phyloP scores from a whole-genome alignment of 2,113 vertebrate species.

The Fukomys damarensis region DNA sequence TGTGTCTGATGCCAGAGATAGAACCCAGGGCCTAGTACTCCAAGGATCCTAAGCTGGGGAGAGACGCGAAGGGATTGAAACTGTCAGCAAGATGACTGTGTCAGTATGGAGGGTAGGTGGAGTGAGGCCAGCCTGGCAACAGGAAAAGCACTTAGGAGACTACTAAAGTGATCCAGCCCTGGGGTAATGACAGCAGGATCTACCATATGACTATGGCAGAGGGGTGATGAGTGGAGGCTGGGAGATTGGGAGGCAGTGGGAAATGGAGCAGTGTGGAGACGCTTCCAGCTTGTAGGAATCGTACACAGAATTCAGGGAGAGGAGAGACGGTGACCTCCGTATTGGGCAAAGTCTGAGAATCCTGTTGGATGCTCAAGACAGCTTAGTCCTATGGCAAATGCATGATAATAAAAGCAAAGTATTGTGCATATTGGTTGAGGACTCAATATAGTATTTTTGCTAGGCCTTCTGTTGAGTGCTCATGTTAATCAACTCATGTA shows the following conservation, averaged over 20 bases:
- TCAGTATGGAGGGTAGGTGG: neutral
- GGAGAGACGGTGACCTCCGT: neutral
- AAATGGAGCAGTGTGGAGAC: neutral
- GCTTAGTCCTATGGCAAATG: neutral
- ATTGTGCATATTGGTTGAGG: neutral
- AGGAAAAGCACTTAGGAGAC: neutral
- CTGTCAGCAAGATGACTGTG: neutral
- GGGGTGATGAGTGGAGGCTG: neutral
- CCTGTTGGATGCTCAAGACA: neutral
- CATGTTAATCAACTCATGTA: neutral
- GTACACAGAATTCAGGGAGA: neutral
- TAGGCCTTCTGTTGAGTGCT: neutral
- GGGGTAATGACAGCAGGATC: neutral
- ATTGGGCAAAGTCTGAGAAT: neutral
- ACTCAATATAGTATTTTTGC: neutral
- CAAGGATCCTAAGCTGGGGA: neutral
- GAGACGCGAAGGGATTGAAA: neutral
- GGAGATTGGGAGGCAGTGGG: neutral
- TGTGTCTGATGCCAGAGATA: neutral
- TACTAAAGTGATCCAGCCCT: neutral
- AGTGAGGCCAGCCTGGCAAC: neutral
- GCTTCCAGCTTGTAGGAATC: neutral
- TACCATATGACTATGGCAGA: neutral
- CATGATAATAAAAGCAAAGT: neutral
- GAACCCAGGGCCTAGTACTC: too few species aligned